These are phyloP conservation scores for Idaea dimidiata DNA, from an alignment of 2,888 invertebrate genomes.

Conservation along the genomic window DNA sequence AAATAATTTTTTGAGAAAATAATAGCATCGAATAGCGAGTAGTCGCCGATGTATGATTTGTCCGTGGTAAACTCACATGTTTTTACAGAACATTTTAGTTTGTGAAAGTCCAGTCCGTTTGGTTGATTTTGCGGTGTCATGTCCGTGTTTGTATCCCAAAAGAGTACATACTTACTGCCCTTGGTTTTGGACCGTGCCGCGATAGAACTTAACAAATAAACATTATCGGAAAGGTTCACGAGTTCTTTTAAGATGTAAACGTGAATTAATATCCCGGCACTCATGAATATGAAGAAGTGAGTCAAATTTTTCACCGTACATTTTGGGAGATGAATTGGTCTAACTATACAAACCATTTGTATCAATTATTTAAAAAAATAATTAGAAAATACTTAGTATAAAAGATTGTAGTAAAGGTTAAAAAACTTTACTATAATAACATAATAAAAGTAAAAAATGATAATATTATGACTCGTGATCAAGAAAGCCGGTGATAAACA, in stretches of 20 bases:
- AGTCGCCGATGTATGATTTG: constrained; percentile 34
- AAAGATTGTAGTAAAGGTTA: background rate
- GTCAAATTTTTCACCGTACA: constrained; percentile 30
- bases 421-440: background rate
- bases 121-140: constrained; percentile 13
- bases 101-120: constrained; percentile 11
- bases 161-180: constrained; percentile 1
- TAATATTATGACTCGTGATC: background rate
- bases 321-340: constrained; percentile 24
- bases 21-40: constrained; percentile 44
- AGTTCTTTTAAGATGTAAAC: constrained; percentile 28
- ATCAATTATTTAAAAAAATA: background rate
- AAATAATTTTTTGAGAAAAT: constrained; percentile 40
- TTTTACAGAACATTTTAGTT: constrained; percentile 33
- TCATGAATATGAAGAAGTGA: constrained; percentile 26
- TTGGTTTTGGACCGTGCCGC: background rate
- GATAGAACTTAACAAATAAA: constrained; percentile 19
- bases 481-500: too few species aligned
- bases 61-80: constrained; percentile 45
- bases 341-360: constrained; percentile 11
- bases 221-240: constrained; percentile 26
- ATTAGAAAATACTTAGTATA: too few species aligned
- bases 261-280: constrained; percentile 29
- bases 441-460: background rate
- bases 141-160: constrained; percentile 15